Base-by-base conservation (phyloP, 2,113 vertebrate species). In the Dromiciops gliroides region DNA sequence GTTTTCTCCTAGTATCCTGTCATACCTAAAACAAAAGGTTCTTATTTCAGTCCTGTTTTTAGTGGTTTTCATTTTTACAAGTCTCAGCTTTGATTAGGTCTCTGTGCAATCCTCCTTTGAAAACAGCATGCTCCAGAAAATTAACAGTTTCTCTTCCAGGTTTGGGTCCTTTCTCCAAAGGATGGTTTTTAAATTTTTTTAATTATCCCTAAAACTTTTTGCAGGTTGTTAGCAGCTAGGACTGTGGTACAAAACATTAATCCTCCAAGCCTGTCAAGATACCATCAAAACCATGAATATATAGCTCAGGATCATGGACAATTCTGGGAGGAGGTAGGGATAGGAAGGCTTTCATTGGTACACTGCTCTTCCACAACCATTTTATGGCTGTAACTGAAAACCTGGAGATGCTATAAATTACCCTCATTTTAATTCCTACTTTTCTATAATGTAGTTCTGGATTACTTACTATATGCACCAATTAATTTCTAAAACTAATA, bases 1-100 rank as follows among this genome's bases (percentile, higher is more conserved):
- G 53, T 48, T 97, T 47, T 94, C 91, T 95, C 93, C 92, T 92
- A 92, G 94, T 96, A 93, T 53, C 26, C 89, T 94, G 56, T 3
- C 89, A 90, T 91, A 93, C 60, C 52, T 93, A 93, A 92, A 90
- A 50, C 96, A 95, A 94, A 92, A 90, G 0, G 95, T 37, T 88
- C 0, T 0, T 47, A 94, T 92, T 94, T 98, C 1, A 0, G 10
- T 91, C 92, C 47, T 51, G 91, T 83, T 75, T 96, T 92, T 92
- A 90, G 44, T 3, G 28, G 26, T 5, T 96, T 92, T 93, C 3
- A 0, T 1, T 0, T 48, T 48, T 51, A 90, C 89, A 50, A 50
- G 31, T 95, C 94, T 48, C 11, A 0, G 26, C 31, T 94, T 94
- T 94, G 47, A 95, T 9, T 44, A 51, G 31, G 25, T 94, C 96